Base-by-base conservation (phyloP, 2,888 invertebrate genomes). In the Rhagophthalmus giganteus region DNA sequence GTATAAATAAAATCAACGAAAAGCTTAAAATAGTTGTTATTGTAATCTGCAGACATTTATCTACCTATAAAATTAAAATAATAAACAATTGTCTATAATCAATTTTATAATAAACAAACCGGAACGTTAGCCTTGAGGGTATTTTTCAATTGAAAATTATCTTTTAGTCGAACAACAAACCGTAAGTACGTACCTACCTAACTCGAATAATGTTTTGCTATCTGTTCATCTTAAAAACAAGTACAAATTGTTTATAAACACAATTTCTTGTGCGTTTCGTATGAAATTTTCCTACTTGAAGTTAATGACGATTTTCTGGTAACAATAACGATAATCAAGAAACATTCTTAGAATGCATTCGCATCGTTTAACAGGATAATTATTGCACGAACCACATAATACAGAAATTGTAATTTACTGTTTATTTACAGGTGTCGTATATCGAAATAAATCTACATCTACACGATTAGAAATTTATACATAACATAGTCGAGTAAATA, bases 341-440 rank as follows among this genome's bases (percentile, higher is more conserved):
- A 46, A 40, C 30, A 28, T 46, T 52, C 45, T 27, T 40, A 46
- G 52, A 52, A 52, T 33, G 40, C 41, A 46, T 25, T 35, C 52
- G 44, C 31, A 41, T 46, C 52, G 44, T 52, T 52, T 52, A 52
- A 45, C 52, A 52, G 33, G 46, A 46, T 46, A 46, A 52, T 47
- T 51, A n/a, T n/a, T n/a, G 40, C 25, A 16, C 32, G 39, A 33
- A 31, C 24, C 39, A 25, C 25, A 32, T 32, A 47, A 35, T 34
- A 40, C 26, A 30, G 30, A 42, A 49, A 46, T 20, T 33, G 30
- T 25, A 37, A 25, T 27, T 33, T 34, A 28, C 27, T 50, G 33
- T 44, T 25, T 14, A 38, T 20, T 32, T 51, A 31, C 51, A 51
- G 40, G 52, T 52, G 51, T 35, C 26, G 30, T 12, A 27, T 24